phyloP scores from a whole-genome alignment of 2,888 invertebrate species.

The Melanostoma scalare region DNA sequence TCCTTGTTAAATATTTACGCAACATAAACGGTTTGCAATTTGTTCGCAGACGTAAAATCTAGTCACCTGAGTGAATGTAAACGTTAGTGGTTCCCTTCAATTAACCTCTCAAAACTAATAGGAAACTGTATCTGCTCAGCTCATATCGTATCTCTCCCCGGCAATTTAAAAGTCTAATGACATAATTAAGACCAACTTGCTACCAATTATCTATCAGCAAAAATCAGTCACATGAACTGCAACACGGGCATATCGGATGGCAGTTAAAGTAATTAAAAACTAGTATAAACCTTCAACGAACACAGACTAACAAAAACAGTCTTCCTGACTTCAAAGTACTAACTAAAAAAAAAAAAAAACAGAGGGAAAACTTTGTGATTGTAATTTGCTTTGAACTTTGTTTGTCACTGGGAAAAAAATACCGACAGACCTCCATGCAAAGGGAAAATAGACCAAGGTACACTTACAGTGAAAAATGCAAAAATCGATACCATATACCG shows the following conservation, averaged over 20 bases:
- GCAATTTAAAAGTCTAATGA: slow-evolving; percentile 58
- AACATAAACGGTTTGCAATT: no score
- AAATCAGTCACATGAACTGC: slow-evolving; percentile 56
- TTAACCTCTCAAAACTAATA: neutral
- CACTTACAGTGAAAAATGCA: slow-evolving; percentile 21
- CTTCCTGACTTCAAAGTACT: slow-evolving; percentile 46
- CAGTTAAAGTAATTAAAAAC: slow-evolving; percentile 50
- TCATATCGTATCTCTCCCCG: slow-evolving; percentile 1
- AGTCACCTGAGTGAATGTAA: neutral
- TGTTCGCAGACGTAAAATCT: no score
- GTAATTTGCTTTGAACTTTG: slow-evolving; percentile 61
- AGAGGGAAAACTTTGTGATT: slow-evolving; percentile 43
- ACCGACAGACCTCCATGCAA: slow-evolving; percentile 24
- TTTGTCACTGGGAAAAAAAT: slow-evolving; percentile 45
- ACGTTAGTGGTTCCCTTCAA: neutral
- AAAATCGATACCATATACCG: slow-evolving; percentile 53
- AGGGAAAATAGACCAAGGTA: slow-evolving; percentile 69
- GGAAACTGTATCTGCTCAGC: neutral
- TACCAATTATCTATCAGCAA: slow-evolving; percentile 50
- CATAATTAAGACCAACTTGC: slow-evolving; percentile 57
- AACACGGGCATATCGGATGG: slow-evolving; percentile 44
- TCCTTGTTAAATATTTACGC: no score
- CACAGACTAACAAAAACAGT: neutral
- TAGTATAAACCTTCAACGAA: slow-evolving; percentile 13
- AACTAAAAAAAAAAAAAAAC: slow-evolving; percentile 4